Conservation (phyloP, 2,888 invertebrate species). For the Heliconius cydno region DNA sequence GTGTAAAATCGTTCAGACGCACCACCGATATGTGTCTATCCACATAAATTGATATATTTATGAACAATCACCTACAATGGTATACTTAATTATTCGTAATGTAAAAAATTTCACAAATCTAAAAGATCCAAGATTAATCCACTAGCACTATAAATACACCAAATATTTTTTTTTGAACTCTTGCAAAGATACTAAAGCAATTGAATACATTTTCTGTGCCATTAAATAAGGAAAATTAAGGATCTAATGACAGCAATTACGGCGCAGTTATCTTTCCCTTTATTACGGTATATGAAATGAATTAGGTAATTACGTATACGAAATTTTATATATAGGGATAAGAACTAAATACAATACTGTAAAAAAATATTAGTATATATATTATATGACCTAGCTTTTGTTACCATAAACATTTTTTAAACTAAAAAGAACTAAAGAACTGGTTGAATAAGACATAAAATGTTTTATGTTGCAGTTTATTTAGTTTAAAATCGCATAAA, state of each 20-base stretch:
- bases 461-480: constrained; percentile 41
- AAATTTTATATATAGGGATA: constrained; percentile 47
- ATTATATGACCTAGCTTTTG: neutral
- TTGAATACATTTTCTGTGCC: constrained; percentile 68
- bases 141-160: neutral
- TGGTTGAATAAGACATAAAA: constrained; percentile 38
- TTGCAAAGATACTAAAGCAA: constrained; percentile 19
- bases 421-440: constrained; percentile 32
- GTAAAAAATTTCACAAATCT: neutral
- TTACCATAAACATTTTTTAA: constrained; percentile 20
- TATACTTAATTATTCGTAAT: no score
- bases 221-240: constrained; percentile 66
- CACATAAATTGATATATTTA: no score
- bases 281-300: constrained; percentile 51
- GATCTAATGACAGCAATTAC: constrained; percentile 66
- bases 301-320: constrained; percentile 40
- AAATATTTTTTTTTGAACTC: constrained; percentile 26
- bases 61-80: no score
- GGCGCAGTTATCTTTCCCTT: constrained; percentile 57
- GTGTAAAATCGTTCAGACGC: no score
- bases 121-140: neutral
- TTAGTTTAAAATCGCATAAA: constrained; percentile 41
- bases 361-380: neutral
- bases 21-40: no score
- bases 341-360: constrained; percentile 21